A percentile compares a stretch with the other conserved stretches of the same genome.
Evolutionary conservation across 2,797 vertebrate species (phyloP).

Genomic region (Gymnothorax javanicus): DNA sequence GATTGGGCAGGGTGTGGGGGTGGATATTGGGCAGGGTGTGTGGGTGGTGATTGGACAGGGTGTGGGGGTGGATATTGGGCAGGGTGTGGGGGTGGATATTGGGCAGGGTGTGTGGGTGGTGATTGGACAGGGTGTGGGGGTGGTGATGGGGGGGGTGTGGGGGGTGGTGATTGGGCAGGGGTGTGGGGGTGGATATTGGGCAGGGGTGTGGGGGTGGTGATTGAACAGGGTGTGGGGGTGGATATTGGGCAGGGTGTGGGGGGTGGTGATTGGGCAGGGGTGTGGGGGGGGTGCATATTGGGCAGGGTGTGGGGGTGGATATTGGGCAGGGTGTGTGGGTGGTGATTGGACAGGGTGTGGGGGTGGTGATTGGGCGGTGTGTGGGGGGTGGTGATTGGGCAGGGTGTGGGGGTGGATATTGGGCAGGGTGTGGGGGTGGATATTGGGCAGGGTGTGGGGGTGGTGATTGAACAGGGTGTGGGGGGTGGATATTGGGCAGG

Average conservation of each 20-base stretch:
- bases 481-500: background rate
- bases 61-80: conserved; percentile 56
- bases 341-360: too few species aligned
- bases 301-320: too few species aligned
- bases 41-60: conserved; percentile 76
- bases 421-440: too few species aligned
- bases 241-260: background rate
- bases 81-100: too few species aligned
- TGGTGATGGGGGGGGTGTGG: background rate
- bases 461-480: too few species aligned
- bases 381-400: conserved; percentile 69
- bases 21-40: background rate
- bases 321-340: too few species aligned
- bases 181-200: background rate
- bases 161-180: background rate
- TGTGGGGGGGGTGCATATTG: conserved; percentile 59
- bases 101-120: too few species aligned
- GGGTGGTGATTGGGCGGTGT: background rate
- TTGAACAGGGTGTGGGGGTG: too few species aligned
- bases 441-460: too few species aligned
- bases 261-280: conserved; percentile 78
- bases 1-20: too few species aligned
- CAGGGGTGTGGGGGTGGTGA: conserved; percentile 28
- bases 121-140: too few species aligned
- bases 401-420: conserved; percentile 68